Percentiles rank a stretch among this genome's conserved stretches.
Conservation (phyloP, 2,797 vertebrate genomes). For the Neoniphon sammara region DNA sequence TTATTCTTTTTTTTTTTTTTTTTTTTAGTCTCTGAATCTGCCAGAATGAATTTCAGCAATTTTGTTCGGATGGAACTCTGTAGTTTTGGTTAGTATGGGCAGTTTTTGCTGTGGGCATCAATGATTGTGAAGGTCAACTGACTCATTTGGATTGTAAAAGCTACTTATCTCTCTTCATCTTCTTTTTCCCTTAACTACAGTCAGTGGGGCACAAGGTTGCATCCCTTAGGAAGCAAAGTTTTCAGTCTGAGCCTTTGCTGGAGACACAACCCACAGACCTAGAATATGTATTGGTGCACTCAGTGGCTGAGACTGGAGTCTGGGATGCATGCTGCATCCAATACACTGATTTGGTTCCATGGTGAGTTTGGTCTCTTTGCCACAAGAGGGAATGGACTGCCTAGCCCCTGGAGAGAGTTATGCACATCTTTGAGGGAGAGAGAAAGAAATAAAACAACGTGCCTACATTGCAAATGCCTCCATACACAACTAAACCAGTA, state of each 20-base stretch:
- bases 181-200: not conserved
- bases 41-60: not conserved
- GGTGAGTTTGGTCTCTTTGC: not conserved
- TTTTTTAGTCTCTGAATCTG: not conserved
- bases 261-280: constrained; percentile 10
- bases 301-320: not conserved
- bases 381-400: not conserved
- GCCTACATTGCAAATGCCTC: constrained; percentile 14
- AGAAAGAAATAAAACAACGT: not conserved
- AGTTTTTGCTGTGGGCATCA: not conserved
- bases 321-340: constrained; percentile 13
- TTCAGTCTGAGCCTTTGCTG: not conserved
- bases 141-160: not conserved
- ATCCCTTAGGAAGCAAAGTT: not conserved
- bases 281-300: constrained; percentile 26
- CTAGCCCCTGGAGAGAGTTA: constrained; percentile 3
- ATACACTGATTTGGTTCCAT: not conserved
- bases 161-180: not conserved
- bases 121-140: not conserved
- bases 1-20: no score
- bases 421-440: not conserved
- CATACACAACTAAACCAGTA: constrained; percentile 4
- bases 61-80: not conserved
- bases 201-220: not conserved
- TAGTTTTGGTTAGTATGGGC: not conserved